Percentiles rank a stretch among this genome's conserved stretches.
These are phyloP conservation scores for Sterrhoptilus dennistouni DNA, from an alignment of 2,113 vertebrate genomes.

Conservation along the genomic window DNA sequence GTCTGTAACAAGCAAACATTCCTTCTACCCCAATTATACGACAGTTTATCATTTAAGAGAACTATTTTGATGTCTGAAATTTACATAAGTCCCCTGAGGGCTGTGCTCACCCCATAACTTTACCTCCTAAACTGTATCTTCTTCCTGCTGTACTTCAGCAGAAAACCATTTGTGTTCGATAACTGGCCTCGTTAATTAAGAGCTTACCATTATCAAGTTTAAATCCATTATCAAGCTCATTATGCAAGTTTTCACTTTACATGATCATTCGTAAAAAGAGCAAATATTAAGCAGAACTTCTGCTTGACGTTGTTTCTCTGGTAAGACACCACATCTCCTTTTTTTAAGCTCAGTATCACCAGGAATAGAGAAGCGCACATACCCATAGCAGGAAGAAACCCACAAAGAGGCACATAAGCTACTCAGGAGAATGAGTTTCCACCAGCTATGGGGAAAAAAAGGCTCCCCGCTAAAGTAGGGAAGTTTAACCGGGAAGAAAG, in stretches of 20 bases:
- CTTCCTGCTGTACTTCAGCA: background rate
- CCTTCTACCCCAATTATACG: background rate
- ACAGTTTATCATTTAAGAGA: background rate
- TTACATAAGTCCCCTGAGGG: background rate
- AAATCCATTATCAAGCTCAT: background rate
- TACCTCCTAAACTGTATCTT: background rate
- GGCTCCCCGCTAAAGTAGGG: background rate
- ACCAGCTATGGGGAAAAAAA: background rate
- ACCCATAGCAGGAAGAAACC: background rate
- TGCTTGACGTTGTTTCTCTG: background rate
- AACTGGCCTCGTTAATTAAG: background rate
- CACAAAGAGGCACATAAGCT: background rate
- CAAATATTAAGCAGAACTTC: background rate
- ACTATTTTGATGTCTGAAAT: background rate
- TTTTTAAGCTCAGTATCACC: background rate
- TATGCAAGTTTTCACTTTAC: background rate
- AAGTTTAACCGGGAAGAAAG: background rate
- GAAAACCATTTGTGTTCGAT: background rate
- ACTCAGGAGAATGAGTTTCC: rapidly evolving
- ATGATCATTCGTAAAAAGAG: rapidly evolving
- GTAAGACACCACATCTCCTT: background rate
- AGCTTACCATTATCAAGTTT: background rate
- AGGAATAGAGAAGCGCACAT: rapidly evolving
- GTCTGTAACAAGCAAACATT: background rate
- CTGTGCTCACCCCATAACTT: background rate